Evolutionary conservation across 1,140 invertebrate species (phyloP), one percentile per base, ranked within the genome.

Genomic region (Scaptomyza graminum): DNA sequence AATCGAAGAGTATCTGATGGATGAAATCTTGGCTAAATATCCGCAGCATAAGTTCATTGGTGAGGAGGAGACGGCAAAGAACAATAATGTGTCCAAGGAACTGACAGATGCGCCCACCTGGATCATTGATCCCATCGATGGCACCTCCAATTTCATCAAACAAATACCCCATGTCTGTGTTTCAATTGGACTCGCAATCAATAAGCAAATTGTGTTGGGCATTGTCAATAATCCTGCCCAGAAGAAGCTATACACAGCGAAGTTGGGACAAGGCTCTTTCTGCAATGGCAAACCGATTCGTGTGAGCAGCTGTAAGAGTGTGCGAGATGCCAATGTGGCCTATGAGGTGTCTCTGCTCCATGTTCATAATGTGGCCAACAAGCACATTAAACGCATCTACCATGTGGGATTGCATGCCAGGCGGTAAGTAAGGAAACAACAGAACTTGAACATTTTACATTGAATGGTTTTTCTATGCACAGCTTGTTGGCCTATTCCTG

Each of bases 11-110:
- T 90, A 95, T 50, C 92, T 97, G 1, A 95, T 96, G 57, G 90
- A 93, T 28, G 93, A 93, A 66, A 93, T 98, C 25, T 92, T 93
- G 72, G 81, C 92, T 37, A 92, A 93, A 70, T 97, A 95, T 91
- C 95, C 96, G 5, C 90, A 92, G 41, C 97, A 97, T 90, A 95
- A 96, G 88, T 97, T 97, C 89, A 97, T 97, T 69, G 97, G 96
- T 1, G 96, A 98, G 90, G 97, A 98, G 92, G 94, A 94, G 3
- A 93, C 93, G 2, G 93, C 95, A 16, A 94, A 93, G 25, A 94
- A 94, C 52, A 92, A 93, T 43, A 92, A 93, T 39, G 93, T 94
- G 2, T 85, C 92, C 57, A 93, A 93, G 37, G 92, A 94, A 46
- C 92, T 97, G 28, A 97, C 96, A 5, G 93, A 97, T 85, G 94